Evolutionary conservation across 2,113 vertebrate species (phyloP).

Genomic region (Clinocottus analis): DNA sequence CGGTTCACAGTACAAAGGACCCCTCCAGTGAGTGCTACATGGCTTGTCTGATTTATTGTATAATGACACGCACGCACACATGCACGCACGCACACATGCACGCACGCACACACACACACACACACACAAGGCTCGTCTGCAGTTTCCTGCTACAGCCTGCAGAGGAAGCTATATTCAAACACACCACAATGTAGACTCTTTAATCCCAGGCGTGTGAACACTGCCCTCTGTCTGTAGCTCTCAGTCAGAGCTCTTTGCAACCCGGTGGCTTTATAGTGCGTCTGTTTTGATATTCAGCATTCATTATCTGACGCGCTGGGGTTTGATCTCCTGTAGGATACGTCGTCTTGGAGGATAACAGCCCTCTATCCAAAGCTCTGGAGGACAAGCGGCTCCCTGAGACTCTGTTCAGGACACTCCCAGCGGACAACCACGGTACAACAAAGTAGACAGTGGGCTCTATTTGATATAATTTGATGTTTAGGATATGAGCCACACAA

Average conservation of each 20-base stretch:
- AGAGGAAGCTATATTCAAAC: conserved; percentile 31
- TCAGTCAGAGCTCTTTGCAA: conserved; percentile 1
- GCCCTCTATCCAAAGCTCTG: conserved; percentile 74
- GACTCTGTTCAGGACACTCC: conserved; percentile 77
- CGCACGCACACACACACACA: no score
- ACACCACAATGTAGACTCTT: neutral
- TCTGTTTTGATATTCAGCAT: neutral
- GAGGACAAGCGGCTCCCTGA: conserved; percentile 79
- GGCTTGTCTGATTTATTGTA: conserved; percentile 37
- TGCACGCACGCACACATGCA: no score
- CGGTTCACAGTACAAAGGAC: conserved; percentile 81
- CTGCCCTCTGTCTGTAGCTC: conserved; percentile 59
- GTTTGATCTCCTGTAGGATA: conserved; percentile 72
- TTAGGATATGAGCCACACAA: neutral
- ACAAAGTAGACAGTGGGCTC: neutral
- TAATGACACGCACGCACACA: conserved; percentile 7
- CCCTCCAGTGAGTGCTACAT: conserved; percentile 80
- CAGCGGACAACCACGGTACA: conserved; percentile 81
- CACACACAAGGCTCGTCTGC: conserved; percentile 11
- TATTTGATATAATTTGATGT: neutral
- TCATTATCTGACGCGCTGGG: neutral
- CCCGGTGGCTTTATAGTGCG: no score
- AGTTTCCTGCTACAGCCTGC: conserved; percentile 42
- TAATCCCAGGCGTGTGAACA: conserved; percentile 39
- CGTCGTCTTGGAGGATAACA: conserved; percentile 84